These are phyloP conservation scores for Panthera tigris DNA, from an alignment of 2,113 vertebrate species.

Conservation along the genomic window DNA sequence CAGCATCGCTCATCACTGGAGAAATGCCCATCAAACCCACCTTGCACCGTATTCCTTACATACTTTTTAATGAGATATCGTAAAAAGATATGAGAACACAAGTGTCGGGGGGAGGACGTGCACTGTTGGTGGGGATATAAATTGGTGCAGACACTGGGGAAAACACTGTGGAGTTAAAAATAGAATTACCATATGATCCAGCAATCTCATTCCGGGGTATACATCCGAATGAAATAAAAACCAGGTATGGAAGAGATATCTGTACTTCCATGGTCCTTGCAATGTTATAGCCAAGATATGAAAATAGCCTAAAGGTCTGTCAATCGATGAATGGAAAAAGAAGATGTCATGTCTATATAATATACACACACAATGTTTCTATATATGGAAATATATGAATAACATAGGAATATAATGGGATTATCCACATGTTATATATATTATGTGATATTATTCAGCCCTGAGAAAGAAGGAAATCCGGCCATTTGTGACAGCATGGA, in stretches of 20 bases:
- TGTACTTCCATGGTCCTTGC: not conserved
- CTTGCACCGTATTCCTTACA: not conserved
- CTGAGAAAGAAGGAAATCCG: not conserved
- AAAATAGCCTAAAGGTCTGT: not conserved
- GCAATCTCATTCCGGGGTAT: not conserved
- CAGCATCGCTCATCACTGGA: not conserved
- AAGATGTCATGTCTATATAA: not conserved
- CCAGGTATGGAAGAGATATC: not conserved
- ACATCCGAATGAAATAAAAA: not conserved
- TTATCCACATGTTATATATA: not conserved
- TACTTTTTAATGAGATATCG: not conserved
- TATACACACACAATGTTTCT: not conserved
- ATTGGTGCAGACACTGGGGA: not conserved
- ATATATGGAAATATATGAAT: not conserved
- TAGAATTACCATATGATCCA: not conserved
- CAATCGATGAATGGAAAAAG: not conserved
- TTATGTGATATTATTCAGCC: not conserved
- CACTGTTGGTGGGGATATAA: not conserved
- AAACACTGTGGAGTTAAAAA: not conserved
- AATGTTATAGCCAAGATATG: not conserved
- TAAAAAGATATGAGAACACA: not conserved
- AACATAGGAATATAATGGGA: no score
- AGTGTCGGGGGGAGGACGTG: not conserved
- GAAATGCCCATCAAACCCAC: not conserved
- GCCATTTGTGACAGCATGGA: not conserved